These are phyloP conservation scores for Protaetia brevitarsis DNA, from an alignment of 1,140 invertebrate genomes.

Conservation along the genomic window DNA sequence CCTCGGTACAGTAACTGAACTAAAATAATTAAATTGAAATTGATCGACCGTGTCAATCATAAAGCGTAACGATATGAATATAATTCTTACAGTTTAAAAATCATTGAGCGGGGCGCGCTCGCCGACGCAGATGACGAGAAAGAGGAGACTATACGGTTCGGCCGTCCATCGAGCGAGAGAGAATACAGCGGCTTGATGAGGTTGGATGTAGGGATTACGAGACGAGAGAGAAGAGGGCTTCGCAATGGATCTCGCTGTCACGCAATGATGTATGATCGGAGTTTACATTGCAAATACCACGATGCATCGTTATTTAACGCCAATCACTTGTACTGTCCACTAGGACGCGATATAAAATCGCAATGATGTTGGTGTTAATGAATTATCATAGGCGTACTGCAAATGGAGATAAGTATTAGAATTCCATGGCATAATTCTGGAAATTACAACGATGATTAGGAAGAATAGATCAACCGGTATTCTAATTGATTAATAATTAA, in stretches of 20 bases:
- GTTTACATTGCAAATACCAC: constrained; percentile 46
- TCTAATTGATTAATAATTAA: too few species aligned
- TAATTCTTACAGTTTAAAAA: constrained; percentile 25
- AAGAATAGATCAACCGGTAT: too few species aligned
- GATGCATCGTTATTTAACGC: constrained; percentile 31
- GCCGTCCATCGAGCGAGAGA: neutral
- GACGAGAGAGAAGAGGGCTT: constrained; percentile 42
- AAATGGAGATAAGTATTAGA: too few species aligned
- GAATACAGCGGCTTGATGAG: constrained; percentile 35
- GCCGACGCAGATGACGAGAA: constrained; percentile 3
- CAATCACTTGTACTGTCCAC: constrained; percentile 29
- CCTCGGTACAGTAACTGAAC: constrained; percentile 1
- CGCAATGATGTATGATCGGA: constrained; percentile 43
- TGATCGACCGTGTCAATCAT: constrained; percentile 18
- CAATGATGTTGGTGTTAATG: neutral
- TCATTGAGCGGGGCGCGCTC: constrained; percentile 10
- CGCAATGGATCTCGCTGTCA: constrained; percentile 47
- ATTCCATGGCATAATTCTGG: too few species aligned
- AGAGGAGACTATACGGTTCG: neutral
- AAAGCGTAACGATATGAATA: constrained; percentile 24
- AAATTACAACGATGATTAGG: too few species aligned
- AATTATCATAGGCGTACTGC: too few species aligned
- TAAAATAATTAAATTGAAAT: constrained; percentile 25
- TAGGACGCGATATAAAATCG: constrained; percentile 16
- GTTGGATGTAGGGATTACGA: constrained; percentile 46